Evolutionary conservation across 2,797 vertebrate species (phyloP), one percentile per base, ranked within the genome.

Genomic region (Rhynchonycteris naso): DNA sequence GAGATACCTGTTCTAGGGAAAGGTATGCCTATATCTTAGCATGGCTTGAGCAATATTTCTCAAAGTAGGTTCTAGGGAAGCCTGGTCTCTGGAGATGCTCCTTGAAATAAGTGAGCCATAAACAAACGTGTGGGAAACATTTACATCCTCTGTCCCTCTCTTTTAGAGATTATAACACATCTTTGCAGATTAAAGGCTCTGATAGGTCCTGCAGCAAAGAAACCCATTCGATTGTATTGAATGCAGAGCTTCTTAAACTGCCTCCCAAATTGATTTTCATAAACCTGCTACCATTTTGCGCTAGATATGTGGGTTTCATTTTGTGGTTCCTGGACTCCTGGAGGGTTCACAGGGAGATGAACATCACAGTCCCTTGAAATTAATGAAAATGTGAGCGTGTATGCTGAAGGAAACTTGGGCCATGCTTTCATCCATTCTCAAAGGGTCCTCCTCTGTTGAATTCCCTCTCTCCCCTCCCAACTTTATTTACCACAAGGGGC

Each of bases 321-420:
- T 56, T 90, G 56, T 30, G 33, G 54, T 74, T 87, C 21, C 74
- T 71, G 50, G 74, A 78, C 59, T 68, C 65, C 15, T 13, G 47
- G 30, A 35, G 26, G 38, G 18, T 50, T 69, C 28, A 24, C 1
- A 18, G 79, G 21, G 33, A 80, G 21, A 58, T 8, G 9, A 4
- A 22, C 24, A 47, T 63, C 13, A 13, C 0, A 2, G 15, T 26
- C 24, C 52, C 26, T 43, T 7, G 56, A 74, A 22, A 35, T n/a
- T 12, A 50, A 28, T 7, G 1, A 16, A 71, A 12, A 71, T 9
- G 35, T 33, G n/a, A 2, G 0, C 0, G 0, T 24, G 66, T 0
- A 4, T 50, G 56, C n/a, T 7, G 15, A 24, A 0, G 35, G 47
- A 43, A 47, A 11, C 5, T 7, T 22, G 15, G 0, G 3, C 9